A percentile compares a stretch with the other conserved stretches of the same genome.
Conservation (phyloP, 1,140 invertebrate species). For the Drosophila oshimai region DNA sequence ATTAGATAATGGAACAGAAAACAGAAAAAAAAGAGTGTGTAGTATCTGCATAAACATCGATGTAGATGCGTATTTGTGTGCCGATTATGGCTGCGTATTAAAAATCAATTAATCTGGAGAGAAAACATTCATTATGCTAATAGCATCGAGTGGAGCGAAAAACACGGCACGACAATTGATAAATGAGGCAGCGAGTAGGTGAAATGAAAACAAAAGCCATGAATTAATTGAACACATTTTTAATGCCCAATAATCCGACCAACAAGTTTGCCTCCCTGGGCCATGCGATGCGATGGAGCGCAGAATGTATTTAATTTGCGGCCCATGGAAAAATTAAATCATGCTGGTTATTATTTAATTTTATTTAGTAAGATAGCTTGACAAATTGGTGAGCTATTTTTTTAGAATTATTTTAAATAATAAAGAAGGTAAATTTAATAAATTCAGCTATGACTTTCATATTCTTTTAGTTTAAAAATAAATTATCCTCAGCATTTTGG, state of each 20-base stretch:
- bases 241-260: conserved; percentile 26
- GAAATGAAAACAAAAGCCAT: conserved; percentile 26
- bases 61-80: neutral
- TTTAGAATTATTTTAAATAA: too few relatives aligned
- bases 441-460: too few relatives aligned
- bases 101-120: conserved; percentile 50
- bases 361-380: too few relatives aligned
- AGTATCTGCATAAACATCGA: neutral
- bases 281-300: neutral
- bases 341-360: too few relatives aligned
- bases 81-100: conserved; percentile 36
- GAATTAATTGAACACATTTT: conserved; percentile 40
- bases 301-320: conserved; percentile 21
- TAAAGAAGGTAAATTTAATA: too few relatives aligned
- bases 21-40: neutral
- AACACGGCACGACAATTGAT: conserved; percentile 27
- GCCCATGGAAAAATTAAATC: conserved; percentile 26
- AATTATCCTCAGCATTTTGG: too few relatives aligned
- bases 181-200: conserved; percentile 21
- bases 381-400: too few relatives aligned
- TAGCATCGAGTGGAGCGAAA: neutral
- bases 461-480: too few relatives aligned
- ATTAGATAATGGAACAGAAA: conserved; percentile 38
- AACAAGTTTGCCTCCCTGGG: neutral
- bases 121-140: conserved; percentile 50